Base-by-base conservation (phyloP, 2,888 invertebrate species). In the Tortricodes alternella region DNA sequence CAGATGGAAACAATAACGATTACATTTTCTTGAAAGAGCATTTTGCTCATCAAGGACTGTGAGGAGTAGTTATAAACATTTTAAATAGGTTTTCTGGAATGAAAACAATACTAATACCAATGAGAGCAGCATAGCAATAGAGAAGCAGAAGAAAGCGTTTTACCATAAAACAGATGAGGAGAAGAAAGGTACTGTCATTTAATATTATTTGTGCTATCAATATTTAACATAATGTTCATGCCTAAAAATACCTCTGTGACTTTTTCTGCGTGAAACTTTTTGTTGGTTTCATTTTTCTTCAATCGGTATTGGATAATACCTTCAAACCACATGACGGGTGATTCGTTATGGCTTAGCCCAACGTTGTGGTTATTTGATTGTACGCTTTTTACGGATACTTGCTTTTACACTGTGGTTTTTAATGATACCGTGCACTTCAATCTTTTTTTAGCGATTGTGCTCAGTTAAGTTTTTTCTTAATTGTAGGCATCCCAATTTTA, bases 331-430 rank as follows among this genome's bases (percentile, higher is more conserved):
- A 61, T 61, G 62, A 59, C 58, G 70, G 67, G 62, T 64, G 67
- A 76, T 74, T 77, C 73, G 77, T 70, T 67, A 70, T 68, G 73
- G 73, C 67, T 73, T 73, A 60, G 62, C 63, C 66, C 58, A n/a
- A 62, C 66, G 67, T 62, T 64, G 65, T 67, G 63, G 65, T 65
- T 67, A 62, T 59, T 43, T 60, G 50, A 50, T 50, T 56, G 50
- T 50, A 50, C 29, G 38, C 49, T 44, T 56, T 50, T 51, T 56
- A 50, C 37, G 44, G 43, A 50, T 56, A 50, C 56, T 59, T 63
- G 58, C 60, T 59, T 50, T 39, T 64, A 37, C 32, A 37, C 62
- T 67, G 49, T 56, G 49, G 49, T 50, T 56, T 56, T 56, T 56
- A 56, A 56, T 49, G 43, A 49, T 43, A 49, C 49, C 48, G 21